Evolutionary conservation across 2,888 invertebrate genomes (phyloP).

Genomic region (Labia minor): DNA sequence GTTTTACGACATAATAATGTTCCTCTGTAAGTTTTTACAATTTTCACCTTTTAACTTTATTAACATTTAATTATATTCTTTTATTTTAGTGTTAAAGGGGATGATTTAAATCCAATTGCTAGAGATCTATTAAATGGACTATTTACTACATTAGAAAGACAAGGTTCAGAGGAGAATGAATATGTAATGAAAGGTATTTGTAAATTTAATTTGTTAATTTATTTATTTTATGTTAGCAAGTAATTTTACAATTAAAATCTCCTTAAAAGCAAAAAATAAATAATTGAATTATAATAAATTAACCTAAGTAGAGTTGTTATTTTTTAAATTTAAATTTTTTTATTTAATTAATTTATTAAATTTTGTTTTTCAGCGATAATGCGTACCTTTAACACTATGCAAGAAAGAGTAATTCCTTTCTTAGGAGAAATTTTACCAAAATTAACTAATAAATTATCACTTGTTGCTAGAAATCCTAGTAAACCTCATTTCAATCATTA

Average conservation of each 20-base stretch:
- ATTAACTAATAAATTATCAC: constrained; percentile 68
- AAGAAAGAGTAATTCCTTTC: constrained; percentile 68
- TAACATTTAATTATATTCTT: constrained; percentile 21
- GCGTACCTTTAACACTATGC: constrained; percentile 70
- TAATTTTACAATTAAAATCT: no score
- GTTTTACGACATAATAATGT: constrained; percentile 38
- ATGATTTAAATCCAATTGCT: constrained; percentile 55
- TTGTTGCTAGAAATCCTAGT: constrained; percentile 85
- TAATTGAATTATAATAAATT: no score
- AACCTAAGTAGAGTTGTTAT: not conserved
- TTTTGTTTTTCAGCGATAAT: constrained; percentile 60
- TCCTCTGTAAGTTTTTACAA: constrained; percentile 39
- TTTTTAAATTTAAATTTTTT: no score
- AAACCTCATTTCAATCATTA: constrained; percentile 98
- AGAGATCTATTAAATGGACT: constrained; percentile 60
- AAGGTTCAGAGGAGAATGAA: constrained; percentile 83
- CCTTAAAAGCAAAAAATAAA: not conserved
- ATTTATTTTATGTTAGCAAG: constrained; percentile 17
- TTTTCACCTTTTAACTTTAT: no score
- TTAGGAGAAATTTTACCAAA: constrained; percentile 71
- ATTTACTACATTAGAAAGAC: constrained; percentile 59
- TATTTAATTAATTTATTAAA: no score
- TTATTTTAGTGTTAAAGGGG: constrained; percentile 44
- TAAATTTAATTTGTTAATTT: constrained; percentile 20
- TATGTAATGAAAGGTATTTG: constrained; percentile 84